Evolutionary conservation across 2,888 invertebrate genomes (phyloP), one percentile per base, ranked within the genome.

Genomic region (Busseola fusca): DNA sequence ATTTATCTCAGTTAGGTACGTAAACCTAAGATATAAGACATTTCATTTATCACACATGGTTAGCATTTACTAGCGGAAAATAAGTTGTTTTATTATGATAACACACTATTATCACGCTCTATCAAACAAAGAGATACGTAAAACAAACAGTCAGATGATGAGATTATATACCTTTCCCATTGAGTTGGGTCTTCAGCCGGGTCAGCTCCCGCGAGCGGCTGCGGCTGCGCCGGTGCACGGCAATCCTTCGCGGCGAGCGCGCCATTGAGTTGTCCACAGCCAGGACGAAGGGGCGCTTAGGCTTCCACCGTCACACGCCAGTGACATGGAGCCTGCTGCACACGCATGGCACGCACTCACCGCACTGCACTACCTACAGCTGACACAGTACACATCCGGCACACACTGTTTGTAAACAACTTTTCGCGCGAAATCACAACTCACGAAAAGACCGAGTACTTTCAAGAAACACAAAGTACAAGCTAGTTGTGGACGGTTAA

Each of bases 181-280:
- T 93, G 77, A 95, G 92, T 71, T 95, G 95, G 5, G 92, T 93
- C 78, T 90, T 87, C 57, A 95, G 86, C 42, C 95, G 88, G 74
- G 91, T 84, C 72, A 95, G 88, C 83, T 95, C 95, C 63, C 93
- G 84, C 70, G 94, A 93, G 27, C 92, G 90, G 88, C 93, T 93
- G 76, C 94, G 84, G 80, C 92, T 91, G 76, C 94, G 86, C 72
- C 95, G 88, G 69, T 92, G 92, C 25, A 92, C 91, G 14, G 93
- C 86, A 63, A 93, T 90, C 87, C 94, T 88, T 71, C 94, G 88
- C 78, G 95, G 95, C 30, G 95, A 95, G 45, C 95, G 93, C 79
- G 95, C 94, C 95, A 95, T 95, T 69, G 62, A 80, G 73, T 63
- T 84, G 62, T 77, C 78, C 74, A 70, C 74, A 60, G 74, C 74